Evolutionary conservation across 2,797 vertebrate species (phyloP).

Genomic region (Karalla daura): DNA sequence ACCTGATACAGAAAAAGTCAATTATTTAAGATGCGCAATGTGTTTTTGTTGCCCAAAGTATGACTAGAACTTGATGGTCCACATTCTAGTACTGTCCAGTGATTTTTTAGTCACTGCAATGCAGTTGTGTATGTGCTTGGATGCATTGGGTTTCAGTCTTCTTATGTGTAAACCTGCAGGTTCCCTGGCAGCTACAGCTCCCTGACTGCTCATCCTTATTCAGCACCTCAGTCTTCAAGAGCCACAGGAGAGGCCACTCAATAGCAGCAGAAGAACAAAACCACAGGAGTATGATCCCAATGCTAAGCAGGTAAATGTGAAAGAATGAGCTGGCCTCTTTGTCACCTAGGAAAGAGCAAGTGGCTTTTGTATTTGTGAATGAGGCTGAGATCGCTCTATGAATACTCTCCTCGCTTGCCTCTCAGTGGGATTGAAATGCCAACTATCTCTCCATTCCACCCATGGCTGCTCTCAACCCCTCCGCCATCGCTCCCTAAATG

Average conservation of each 20-base stretch:
- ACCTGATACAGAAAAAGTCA: too few relatives aligned
- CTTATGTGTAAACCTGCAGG: slow-evolving; percentile 39
- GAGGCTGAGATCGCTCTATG: slow-evolving; percentile 49
- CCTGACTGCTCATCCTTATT: slow-evolving; percentile 55
- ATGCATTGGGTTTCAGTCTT: slow-evolving; percentile 13
- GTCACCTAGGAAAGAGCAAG: slow-evolving; percentile 54
- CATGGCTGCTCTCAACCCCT: slow-evolving; percentile 49
- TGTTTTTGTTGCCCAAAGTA: too few relatives aligned
- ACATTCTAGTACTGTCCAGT: too few relatives aligned
- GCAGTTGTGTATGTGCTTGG: too few relatives aligned
- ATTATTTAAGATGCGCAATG: too few relatives aligned
- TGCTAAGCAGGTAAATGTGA: slow-evolving; percentile 61
- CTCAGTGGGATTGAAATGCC: slow-evolving; percentile 61
- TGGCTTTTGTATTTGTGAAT: slow-evolving; percentile 71
- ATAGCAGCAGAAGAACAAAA: slow-evolving; percentile 56
- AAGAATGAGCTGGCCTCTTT: slow-evolving; percentile 55
- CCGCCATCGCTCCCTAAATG: slow-evolving; percentile 57
- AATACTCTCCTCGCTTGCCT: slow-evolving; percentile 49
- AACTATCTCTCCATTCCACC: slow-evolving; percentile 57
- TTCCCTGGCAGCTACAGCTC: slow-evolving; percentile 35
- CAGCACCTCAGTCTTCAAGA: slow-evolving; percentile 51
- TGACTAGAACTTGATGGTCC: too few relatives aligned
- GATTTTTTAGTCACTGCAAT: too few relatives aligned
- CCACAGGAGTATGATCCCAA: slow-evolving; percentile 48
- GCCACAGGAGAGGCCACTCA: slow-evolving; percentile 52